Percentiles rank a stretch among this genome's conserved stretches.
Evolutionary conservation across 2,113 vertebrate genomes (phyloP).

Genomic region (Leptosomus discolor): DNA sequence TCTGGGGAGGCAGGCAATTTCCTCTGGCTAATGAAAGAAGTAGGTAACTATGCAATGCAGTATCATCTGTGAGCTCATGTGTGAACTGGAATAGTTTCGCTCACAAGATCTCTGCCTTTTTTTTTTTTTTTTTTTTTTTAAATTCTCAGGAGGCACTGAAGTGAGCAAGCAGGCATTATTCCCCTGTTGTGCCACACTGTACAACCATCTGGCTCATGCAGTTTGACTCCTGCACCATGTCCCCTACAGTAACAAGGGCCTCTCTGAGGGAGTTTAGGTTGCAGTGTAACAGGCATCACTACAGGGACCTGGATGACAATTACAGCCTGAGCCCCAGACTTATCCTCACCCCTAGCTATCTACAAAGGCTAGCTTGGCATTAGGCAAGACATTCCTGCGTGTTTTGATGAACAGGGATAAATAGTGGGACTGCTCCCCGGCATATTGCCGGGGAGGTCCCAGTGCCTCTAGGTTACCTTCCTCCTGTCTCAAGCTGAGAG

Average conservation of each 20-base stretch:
- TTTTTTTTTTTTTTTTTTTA: too few relatives aligned
- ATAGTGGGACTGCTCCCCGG: fast-evolving
- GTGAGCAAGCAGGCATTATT: neutral
- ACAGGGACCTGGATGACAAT: neutral
- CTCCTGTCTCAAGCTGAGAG: neutral
- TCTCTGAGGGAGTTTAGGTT: neutral
- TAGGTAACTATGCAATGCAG: neutral
- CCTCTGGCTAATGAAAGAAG: neutral
- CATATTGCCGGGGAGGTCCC: neutral
- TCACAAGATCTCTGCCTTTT: neutral
- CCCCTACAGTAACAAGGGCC: neutral
- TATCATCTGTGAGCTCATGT: neutral
- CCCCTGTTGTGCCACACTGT: neutral
- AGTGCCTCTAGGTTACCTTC: neutral
- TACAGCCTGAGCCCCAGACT: neutral
- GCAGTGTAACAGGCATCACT: neutral
- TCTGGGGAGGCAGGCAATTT: neutral
- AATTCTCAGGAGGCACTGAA: neutral
- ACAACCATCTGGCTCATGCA: neutral
- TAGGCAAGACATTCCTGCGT: neutral
- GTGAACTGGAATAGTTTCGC: neutral
- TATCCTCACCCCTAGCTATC: neutral
- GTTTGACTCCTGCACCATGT: neutral
- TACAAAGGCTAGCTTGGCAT: neutral
- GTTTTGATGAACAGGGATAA: neutral